phyloP scores from a whole-genome alignment of 2,797 vertebrate genomes.

The Hoplostethus atlanticus region DNA sequence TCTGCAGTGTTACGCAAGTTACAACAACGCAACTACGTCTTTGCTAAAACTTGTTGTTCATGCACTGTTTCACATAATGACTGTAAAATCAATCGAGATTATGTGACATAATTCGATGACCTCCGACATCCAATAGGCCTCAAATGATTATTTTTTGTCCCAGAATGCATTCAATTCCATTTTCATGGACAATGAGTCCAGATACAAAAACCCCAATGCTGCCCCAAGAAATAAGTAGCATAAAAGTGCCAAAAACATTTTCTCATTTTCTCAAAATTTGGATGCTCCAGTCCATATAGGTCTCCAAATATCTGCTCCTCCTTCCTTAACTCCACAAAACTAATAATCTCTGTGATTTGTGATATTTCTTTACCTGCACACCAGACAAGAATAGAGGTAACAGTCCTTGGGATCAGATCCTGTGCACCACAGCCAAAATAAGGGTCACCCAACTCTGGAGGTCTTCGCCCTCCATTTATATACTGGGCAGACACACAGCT shows the following conservation, averaged over 20 bases:
- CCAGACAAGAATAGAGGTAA: conserved; percentile 85
- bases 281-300: conserved; percentile 14
- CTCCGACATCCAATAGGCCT: conserved; percentile 1
- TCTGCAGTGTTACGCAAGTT: background rate
- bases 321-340: conserved; percentile 28
- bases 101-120: background rate
- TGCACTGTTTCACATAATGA: background rate
- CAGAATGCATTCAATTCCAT: conserved; percentile 13
- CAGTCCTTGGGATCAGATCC: conserved; percentile 89
- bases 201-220: background rate
- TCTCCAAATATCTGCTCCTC: conserved; percentile 15
- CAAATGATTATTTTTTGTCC: background rate
- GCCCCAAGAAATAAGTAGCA: background rate
- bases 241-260: background rate
- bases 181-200: background rate
- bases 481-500: conserved; percentile 65
- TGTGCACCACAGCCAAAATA: conserved; percentile 87
- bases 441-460: conserved; percentile 84
- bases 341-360: conserved; percentile 18
- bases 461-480: conserved; percentile 77
- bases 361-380: conserved; percentile 83
- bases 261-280: conserved; percentile 20
- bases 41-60: conserved; percentile 1
- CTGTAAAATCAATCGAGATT: background rate
- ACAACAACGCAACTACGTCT: background rate